Evolutionary conservation across 2,113 vertebrate genomes (phyloP), one percentile per base, ranked within the genome.

Genomic region (Madoqua kirkii): DNA sequence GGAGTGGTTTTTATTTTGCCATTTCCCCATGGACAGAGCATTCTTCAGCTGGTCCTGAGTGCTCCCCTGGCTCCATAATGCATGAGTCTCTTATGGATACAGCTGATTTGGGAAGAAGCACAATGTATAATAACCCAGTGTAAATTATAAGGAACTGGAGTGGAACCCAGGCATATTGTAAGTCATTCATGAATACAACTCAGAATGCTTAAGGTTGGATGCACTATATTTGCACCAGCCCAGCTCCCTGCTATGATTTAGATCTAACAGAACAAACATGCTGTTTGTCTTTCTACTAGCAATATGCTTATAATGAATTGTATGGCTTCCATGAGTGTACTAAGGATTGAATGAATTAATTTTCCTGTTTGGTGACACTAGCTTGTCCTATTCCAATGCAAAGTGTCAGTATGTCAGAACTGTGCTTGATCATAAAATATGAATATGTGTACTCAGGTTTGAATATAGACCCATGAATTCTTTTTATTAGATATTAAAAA

Each of bases 251-350:
- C 88, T 97, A 45, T 96, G 88, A 96, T 97, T 96, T 95, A 97
- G 45, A 93, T 86, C 76, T 96, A 98, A 95, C 78, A 98, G 76
- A 57, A 97, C 57, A 96, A 88, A 86, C 82, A 89, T 60, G 93
- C 96, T 97, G 60, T 96, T 96, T 97, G 91, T 94, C 96, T 96
- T 97, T 93, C 52, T 96, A 96, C 96, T 96, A 86, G 74, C 82
- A 95, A 95, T 95, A 71, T 89, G 78, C 64, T 97, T 94, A 93
- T 96, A 96, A 96, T 96, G 92, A 89, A 96, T 93, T 94, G 76
- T 84, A 97, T 60, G 55, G 90, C 83, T 96, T 98, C 88, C 67
- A 59, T 92, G 52, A 97, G 78, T 82, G 74, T 94, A 78, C 16
- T 95, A 96, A 96, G 85, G 88, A 92, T 87, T 87, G 54, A 97